Evolutionary conservation across 2,113 vertebrate species (phyloP).

Genomic region (Acrocephalus kingi): DNA sequence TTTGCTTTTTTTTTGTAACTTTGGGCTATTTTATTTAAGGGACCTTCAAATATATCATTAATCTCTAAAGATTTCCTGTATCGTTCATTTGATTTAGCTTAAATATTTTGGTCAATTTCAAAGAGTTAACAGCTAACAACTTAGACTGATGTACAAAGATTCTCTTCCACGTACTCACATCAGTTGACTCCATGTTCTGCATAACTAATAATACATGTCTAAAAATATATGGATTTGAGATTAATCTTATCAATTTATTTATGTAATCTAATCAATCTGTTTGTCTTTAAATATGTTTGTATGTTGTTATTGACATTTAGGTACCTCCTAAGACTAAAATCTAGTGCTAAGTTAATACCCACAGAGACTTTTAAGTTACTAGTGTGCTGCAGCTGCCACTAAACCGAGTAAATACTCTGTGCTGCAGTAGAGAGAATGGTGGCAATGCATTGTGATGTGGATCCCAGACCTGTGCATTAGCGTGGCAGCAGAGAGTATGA

Average conservation of each 20-base stretch:
- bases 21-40: neutral
- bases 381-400: neutral
- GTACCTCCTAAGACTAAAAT: neutral
- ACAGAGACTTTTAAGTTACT: neutral
- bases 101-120: neutral
- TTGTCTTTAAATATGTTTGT: neutral
- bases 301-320: neutral
- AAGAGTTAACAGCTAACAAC: neutral
- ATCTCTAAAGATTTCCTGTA: neutral
- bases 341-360: neutral
- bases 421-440: neutral
- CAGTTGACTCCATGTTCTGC: neutral
- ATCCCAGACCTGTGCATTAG: neutral
- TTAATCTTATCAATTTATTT: neutral
- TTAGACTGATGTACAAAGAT: neutral
- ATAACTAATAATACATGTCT: neutral
- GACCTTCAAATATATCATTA: neutral
- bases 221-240: slow-evolving; percentile 10
- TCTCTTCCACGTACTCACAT: neutral
- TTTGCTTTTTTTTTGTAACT: neutral
- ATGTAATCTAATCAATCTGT: neutral
- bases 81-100: neutral
- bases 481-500: neutral
- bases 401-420: neutral
- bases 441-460: neutral